Evolutionary conservation across 2,797 vertebrate genomes (phyloP).

Genomic region (Clarias fuscus): DNA sequence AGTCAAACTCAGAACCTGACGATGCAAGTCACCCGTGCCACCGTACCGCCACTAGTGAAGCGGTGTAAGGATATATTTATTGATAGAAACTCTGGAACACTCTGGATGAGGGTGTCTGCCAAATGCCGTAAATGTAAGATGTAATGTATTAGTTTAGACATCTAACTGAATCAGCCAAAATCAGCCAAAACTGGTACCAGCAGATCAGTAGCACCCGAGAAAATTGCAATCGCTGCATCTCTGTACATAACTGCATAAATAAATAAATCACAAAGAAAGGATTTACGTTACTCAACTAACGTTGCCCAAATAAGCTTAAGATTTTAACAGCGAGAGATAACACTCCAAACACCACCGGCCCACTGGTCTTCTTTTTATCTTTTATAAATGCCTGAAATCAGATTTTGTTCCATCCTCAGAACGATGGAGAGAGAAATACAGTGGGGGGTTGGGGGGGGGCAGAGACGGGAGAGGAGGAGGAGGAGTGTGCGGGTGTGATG

Average conservation of each 20-base stretch:
- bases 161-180: no score
- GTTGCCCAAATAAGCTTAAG: neutral
- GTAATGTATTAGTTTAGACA: no score
- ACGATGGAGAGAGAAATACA: neutral
- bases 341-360: neutral
- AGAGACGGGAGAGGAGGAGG: slow-evolving; percentile 18
- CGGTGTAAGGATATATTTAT: no score
- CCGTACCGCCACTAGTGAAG: no score
- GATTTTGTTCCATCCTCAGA: neutral
- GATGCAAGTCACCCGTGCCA: no score
- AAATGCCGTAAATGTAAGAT: no score
- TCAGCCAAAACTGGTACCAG: no score
- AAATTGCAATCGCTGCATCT: no score
- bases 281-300: neutral
- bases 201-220: no score
- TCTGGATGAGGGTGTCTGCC: no score
- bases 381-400: neutral
- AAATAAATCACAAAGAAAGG: neutral
- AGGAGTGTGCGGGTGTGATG: slow-evolving; percentile 48
- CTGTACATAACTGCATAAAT: neutral
- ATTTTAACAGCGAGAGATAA: neutral
- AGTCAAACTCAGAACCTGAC: no score
- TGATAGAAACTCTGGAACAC: no score
- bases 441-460: neutral
- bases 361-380: neutral